Evolutionary conservation across 2,888 invertebrate species (phyloP), one percentile per base, ranked within the genome.

Genomic region (Caenorhabditis drosophilae): DNA sequence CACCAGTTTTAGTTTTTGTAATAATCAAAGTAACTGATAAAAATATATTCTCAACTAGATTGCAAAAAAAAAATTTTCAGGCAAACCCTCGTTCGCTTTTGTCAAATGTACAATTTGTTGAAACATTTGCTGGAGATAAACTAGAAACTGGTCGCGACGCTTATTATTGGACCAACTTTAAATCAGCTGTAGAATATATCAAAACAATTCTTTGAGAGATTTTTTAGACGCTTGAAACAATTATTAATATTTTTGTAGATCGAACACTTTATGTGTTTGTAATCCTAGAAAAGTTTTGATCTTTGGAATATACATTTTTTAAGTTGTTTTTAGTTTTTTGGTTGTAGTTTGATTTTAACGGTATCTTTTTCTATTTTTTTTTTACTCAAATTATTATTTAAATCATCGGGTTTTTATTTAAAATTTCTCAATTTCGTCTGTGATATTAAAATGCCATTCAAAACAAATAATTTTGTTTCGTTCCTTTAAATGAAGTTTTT

Each of bases 141-240:
- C 87, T 95, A 53, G 88, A 88, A 34, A 93, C 94, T 47, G 93
- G 59, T 16, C 36, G 51, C n/a, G 72, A 93, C 81, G 90, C 91
- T 80, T 98, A 97, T 86, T 95, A 94, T 90, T 97, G 96, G 97
- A 95, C 93, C 53, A 94, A 96, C 86, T 96, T 97, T 86, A 91
- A 92, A 83, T 91, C 95, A 0, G 93, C 93, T 46, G 92, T 96
- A 52, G 94, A 95, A 86, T 95, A 93, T 87, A 95, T 97, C 84
- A 98, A 97, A 61, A 77, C 76, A 4, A 63, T 82, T 27, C 45
- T 79, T 46, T 76, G 40, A 60, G 6, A 35, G 4, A 2, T 35
- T 34, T 41, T 26, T 41, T 27, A 12, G 22, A 35, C 15, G 46
- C 22, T 34, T 55, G 41, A 26, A 18, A 41, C 42, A 6, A 9